Conservation (phyloP, 2,888 invertebrate genomes). For the Nephrotoma guestfalica region DNA sequence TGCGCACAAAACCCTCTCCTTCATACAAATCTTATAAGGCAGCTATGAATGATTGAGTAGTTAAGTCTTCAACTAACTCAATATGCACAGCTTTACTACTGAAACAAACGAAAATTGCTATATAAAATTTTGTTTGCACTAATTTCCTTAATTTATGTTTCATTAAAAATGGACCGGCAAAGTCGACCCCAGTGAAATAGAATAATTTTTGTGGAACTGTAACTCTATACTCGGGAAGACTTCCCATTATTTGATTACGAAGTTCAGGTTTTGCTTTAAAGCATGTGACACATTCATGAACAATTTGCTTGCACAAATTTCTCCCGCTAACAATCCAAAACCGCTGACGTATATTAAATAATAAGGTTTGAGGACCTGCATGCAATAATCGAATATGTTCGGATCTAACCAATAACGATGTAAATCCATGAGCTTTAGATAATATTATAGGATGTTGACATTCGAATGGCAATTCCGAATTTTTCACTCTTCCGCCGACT, state of each 20-base stretch:
- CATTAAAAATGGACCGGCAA: no score
- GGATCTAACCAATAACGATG: neutral
- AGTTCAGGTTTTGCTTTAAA: neutral
- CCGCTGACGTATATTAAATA: no score
- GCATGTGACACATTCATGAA: neutral
- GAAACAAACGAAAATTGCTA: neutral
- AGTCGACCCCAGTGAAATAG: no score
- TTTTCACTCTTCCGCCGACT: neutral
- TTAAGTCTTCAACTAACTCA: no score
- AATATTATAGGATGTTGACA: neutral
- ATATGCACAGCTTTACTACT: no score
- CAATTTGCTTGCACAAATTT: no score
- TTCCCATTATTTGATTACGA: neutral
- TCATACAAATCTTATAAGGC: neutral
- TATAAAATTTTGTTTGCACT: neutral
- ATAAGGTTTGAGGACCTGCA: no score
- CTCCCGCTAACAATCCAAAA: no score
- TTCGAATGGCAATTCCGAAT: neutral
- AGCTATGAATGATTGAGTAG: neutral
- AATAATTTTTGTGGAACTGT: neutral
- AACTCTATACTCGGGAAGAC: neutral
- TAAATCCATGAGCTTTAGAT: no score
- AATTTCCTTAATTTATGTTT: no score
- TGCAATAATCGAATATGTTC: no score
- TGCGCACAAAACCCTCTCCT: neutral